Percentiles rank a stretch among this genome's conserved stretches.
Evolutionary conservation across 2,797 vertebrate species (phyloP).

Genomic region (Telmatherina bonti): DNA sequence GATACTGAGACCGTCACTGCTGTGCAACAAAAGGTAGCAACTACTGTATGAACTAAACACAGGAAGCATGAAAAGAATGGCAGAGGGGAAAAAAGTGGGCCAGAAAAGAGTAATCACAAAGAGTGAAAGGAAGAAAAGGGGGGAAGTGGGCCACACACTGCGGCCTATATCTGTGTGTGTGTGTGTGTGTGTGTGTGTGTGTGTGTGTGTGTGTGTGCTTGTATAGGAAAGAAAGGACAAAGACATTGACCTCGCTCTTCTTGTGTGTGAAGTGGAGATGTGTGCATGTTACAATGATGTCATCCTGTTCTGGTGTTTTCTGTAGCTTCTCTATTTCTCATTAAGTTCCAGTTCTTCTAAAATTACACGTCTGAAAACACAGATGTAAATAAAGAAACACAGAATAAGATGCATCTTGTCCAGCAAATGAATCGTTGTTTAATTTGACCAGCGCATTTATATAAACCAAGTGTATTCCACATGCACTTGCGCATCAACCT

Average conservation of each 20-base stretch:
- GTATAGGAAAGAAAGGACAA: background rate
- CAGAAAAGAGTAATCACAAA: slow-evolving; percentile 42
- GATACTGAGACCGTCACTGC: slow-evolving; percentile 4
- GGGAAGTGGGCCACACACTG: slow-evolving; percentile 47
- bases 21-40: slow-evolving; percentile 23
- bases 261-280: slow-evolving; percentile 30
- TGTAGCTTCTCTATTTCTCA: slow-evolving; percentile 35
- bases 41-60: slow-evolving; percentile 28
- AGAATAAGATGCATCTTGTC: slow-evolving; percentile 34
- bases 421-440: slow-evolving; percentile 3
- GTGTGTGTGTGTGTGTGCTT: background rate
- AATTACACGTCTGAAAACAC: slow-evolving; percentile 3
- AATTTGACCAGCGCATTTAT: slow-evolving; percentile 26
- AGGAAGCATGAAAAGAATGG: slow-evolving; percentile 36
- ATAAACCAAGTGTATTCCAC: slow-evolving; percentile 23
- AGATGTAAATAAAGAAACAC: slow-evolving; percentile 7
- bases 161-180: slow-evolving; percentile 28
- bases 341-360: slow-evolving; percentile 31
- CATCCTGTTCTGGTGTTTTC: slow-evolving; percentile 45
- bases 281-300: slow-evolving; percentile 39
- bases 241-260: slow-evolving; percentile 49
- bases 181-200: slow-evolving; percentile 4
- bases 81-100: slow-evolving; percentile 55
- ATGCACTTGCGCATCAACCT: slow-evolving; percentile 9
- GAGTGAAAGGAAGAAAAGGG: slow-evolving; percentile 44